Percentiles rank a stretch among this genome's conserved stretches.
phyloP scores from a whole-genome alignment of 2,888 invertebrate species.

The Epinotia brunnichana region DNA sequence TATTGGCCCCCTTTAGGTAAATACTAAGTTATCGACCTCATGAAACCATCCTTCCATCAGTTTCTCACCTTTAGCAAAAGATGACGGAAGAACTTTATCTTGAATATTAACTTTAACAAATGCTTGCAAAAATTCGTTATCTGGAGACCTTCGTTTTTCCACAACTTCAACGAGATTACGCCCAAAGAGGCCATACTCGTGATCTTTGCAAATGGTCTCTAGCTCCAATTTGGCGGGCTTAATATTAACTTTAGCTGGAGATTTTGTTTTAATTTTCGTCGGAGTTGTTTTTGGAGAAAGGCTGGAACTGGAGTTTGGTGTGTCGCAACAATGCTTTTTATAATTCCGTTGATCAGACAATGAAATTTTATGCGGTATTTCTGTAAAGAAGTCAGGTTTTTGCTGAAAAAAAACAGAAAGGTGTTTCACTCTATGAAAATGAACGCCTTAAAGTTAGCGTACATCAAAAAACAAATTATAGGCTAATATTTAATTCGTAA shows the following conservation, averaged over 20 bases:
- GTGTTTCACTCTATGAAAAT: no score
- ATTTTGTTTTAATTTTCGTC: conserved; percentile 43
- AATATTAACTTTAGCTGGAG: conserved; percentile 20
- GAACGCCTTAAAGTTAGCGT: no score
- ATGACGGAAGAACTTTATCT: conserved; percentile 68
- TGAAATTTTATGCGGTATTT: conserved; percentile 62
- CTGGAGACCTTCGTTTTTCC: conserved; percentile 47
- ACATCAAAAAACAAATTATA: no score
- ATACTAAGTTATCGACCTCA: no score
- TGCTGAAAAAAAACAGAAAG: conserved; percentile 60
- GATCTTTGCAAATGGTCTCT: conserved; percentile 13
- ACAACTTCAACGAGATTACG: conserved; percentile 49
- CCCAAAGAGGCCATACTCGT: conserved; percentile 49
- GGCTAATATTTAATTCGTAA: no score
- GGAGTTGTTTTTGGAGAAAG: conserved; percentile 49
- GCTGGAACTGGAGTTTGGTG: conserved; percentile 48
- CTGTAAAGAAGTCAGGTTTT: conserved; percentile 73
- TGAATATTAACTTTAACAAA: conserved; percentile 74
- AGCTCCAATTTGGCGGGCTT: conserved; percentile 12
- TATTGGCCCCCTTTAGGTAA: no score
- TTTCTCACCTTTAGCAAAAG: conserved; percentile 71
- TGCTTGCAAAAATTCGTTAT: conserved; percentile 72
- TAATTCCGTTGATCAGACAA: conserved; percentile 52
- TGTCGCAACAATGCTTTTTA: conserved; percentile 62
- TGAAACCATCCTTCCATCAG: background rate